These are phyloP conservation scores for Lithosia quadra DNA, from an alignment of 2,888 invertebrate genomes.

Conservation along the genomic window DNA sequence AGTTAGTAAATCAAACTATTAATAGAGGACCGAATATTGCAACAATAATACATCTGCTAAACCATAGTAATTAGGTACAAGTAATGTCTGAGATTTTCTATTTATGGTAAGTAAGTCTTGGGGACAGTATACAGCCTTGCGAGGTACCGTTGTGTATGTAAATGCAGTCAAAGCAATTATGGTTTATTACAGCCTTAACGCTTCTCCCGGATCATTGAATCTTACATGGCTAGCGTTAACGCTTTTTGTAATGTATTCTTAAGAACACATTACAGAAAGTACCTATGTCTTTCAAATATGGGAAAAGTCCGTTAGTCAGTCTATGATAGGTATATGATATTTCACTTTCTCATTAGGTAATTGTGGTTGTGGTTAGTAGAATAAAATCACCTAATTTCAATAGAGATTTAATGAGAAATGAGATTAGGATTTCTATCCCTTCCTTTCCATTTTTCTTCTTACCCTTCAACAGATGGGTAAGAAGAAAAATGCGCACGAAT, in stretches of 20 bases:
- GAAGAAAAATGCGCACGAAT: too few species aligned
- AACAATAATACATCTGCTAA: neutral
- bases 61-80: too few species aligned
- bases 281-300: neutral
- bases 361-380: too few species aligned
- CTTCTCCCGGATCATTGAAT: neutral
- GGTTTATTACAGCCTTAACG: neutral
- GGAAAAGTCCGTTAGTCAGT: too few species aligned
- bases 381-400: too few species aligned
- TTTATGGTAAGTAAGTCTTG: neutral
- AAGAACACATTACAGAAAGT: neutral
- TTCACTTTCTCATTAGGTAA: too few species aligned
- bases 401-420: too few species aligned
- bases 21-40: neutral
- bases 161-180: slow-evolving; percentile 2
- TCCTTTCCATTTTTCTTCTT: too few species aligned
- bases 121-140: neutral
- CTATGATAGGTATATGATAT: too few species aligned
- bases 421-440: too few species aligned
- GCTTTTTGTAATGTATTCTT: too few species aligned
- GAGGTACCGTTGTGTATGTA: neutral
- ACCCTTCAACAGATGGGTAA: too few species aligned
- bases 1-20: neutral
- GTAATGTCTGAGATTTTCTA: neutral
- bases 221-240: neutral